Evolutionary conservation across 2,888 invertebrate species (phyloP).

Genomic region (Neelides folsomi): DNA sequence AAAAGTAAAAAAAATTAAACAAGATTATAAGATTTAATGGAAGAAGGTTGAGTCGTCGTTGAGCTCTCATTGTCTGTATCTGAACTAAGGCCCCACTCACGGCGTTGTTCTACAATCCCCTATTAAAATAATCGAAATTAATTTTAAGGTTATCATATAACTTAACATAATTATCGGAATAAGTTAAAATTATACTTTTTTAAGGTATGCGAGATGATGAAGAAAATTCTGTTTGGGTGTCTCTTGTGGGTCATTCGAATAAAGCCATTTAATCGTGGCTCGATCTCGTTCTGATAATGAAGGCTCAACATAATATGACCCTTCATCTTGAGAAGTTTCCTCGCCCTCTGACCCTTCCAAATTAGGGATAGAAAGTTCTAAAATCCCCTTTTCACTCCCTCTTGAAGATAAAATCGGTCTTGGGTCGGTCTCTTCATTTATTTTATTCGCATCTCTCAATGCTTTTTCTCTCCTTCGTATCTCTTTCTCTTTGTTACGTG

Average conservation of each 20-base stretch:
- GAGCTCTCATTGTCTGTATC: slow-evolving; percentile 10
- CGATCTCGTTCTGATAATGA: slow-evolving; percentile 13
- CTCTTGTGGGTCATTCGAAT: slow-evolving; percentile 6
- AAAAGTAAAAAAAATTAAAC: too few species aligned
- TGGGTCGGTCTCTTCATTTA: too few species aligned
- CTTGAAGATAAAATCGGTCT: background rate
- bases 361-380: background rate
- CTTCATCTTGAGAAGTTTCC: slow-evolving; percentile 12
- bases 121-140: slow-evolving; percentile 4
- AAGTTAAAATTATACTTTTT: slow-evolving; percentile 13
- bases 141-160: background rate
- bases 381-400: background rate
- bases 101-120: slow-evolving; percentile 21
- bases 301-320: slow-evolving; percentile 19
- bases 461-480: too few species aligned
- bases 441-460: too few species aligned
- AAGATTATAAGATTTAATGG: too few species aligned
- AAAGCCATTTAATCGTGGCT: slow-evolving; percentile 20
- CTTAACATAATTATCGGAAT: background rate
- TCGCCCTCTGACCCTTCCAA: background rate
- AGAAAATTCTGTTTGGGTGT: slow-evolving; percentile 21
- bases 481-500: too few species aligned
- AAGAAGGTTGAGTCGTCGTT: background rate
- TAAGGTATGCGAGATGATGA: slow-evolving; percentile 21
- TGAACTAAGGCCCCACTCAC: slow-evolving; percentile 19